These are phyloP conservation scores for Gonioctena quinquepunctata DNA, from an alignment of 1,140 invertebrate species.

Conservation along the genomic window DNA sequence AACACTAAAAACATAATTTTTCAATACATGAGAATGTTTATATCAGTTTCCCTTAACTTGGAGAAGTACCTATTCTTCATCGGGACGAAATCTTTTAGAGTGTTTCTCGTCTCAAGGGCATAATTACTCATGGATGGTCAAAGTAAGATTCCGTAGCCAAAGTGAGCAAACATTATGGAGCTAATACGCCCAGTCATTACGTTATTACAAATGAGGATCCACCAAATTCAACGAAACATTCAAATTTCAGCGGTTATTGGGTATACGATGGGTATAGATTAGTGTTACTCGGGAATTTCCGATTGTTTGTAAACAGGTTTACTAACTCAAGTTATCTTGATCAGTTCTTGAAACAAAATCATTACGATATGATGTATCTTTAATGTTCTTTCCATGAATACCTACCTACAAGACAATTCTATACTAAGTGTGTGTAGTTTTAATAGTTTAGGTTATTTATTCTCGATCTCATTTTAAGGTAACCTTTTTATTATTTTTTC, in stretches of 20 bases:
- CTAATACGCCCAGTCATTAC: background rate
- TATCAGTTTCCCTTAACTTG: too few species aligned
- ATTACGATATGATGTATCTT: background rate
- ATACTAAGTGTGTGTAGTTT: background rate
- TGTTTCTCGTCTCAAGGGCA: too few species aligned
- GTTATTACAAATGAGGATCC: background rate
- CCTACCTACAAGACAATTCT: background rate
- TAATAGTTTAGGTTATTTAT: background rate
- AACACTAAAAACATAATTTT: too few species aligned
- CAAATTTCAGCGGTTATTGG: background rate
- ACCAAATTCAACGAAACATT: background rate
- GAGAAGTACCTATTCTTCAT: too few species aligned
- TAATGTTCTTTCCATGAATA: background rate
- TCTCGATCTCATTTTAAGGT: background rate
- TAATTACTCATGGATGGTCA: too few species aligned
- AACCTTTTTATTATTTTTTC: background rate
- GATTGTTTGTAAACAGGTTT: background rate
- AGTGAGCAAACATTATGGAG: background rate
- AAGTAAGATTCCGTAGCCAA: too few species aligned
- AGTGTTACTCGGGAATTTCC: background rate
- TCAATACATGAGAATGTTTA: too few species aligned
- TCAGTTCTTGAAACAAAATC: background rate
- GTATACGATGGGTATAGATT: background rate
- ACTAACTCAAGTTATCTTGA: background rate
- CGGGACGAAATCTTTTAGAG: too few species aligned